Percentiles rank a stretch among this genome's conserved stretches.
Conservation (phyloP, 1,140 invertebrate species). For the Amyelois transitella region DNA sequence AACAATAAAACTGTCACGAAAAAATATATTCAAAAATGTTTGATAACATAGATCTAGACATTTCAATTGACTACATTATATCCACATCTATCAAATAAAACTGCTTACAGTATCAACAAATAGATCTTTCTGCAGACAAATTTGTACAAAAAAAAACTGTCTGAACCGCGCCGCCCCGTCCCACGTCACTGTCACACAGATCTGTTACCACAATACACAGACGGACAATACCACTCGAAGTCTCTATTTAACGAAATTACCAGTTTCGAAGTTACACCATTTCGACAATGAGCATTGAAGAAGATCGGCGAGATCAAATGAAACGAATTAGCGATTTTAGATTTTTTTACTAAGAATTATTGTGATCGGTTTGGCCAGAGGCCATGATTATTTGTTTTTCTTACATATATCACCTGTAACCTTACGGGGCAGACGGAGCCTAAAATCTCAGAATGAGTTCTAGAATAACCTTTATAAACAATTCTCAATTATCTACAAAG, state of each 20-base stretch:
- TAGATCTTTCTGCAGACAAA: not conserved
- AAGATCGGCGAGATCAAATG: conserved; percentile 19
- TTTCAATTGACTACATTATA: not conserved
- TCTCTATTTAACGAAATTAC: conserved; percentile 67
- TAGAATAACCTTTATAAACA: too few species aligned
- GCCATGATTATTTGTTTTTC: not conserved
- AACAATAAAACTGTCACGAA: too few species aligned
- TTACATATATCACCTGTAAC: too few species aligned
- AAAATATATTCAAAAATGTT: not conserved
- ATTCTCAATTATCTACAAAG: too few species aligned
- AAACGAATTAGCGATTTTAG: not conserved
- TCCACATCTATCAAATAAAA: not conserved
- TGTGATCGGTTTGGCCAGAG: not conserved
- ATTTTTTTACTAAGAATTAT: not conserved
- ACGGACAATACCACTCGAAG: conserved; percentile 40
- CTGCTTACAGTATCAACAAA: not conserved
- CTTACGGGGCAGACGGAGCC: too few species aligned
- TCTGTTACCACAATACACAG: conserved; percentile 67
- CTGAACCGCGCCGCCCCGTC: conserved; percentile 16
- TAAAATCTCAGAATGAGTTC: too few species aligned
- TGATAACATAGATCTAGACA: not conserved
- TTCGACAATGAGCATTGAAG: conserved; percentile 17
- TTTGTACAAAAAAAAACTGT: not conserved
- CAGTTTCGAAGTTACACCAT: conserved; percentile 31
- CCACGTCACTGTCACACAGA: conserved; percentile 51